These are phyloP conservation scores for Nannobrachium achirus DNA, from an alignment of 2,113 vertebrate species.

Conservation along the genomic window DNA sequence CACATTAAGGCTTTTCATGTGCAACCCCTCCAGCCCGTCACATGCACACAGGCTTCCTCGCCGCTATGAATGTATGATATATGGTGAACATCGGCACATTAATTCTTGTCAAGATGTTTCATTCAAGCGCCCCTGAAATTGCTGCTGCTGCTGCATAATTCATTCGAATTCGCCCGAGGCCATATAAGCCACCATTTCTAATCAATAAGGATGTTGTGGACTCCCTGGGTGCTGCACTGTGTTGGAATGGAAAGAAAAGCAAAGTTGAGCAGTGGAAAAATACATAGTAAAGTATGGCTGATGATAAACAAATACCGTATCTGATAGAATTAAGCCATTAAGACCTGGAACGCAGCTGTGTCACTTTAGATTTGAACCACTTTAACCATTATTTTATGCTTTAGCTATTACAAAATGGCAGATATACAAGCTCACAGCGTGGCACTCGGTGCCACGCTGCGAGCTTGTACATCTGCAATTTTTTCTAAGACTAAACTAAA, in stretches of 20 bases:
- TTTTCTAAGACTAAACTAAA: too few species aligned
- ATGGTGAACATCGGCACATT: conserved; percentile 39
- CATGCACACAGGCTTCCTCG: conserved; percentile 38
- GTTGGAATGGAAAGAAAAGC: background rate
- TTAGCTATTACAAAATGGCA: background rate
- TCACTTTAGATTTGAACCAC: too few species aligned
- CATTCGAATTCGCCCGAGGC: conserved; percentile 3
- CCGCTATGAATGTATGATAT: background rate
- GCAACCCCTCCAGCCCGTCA: conserved; percentile 18
- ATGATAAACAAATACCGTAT: background rate
- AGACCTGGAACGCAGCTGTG: too few species aligned
- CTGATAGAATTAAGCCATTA: too few species aligned
- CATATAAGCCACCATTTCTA: conserved; percentile 1
- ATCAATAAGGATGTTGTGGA: background rate
- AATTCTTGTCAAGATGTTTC: conserved; percentile 49
- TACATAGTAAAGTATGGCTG: background rate
- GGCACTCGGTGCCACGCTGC: too few species aligned
- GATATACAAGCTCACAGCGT: too few species aligned
- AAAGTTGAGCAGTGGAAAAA: background rate
- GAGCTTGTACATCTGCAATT: too few species aligned
- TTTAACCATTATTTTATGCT: too few species aligned
- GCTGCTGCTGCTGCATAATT: conserved; percentile 9
- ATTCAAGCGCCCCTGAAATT: conserved; percentile 10
- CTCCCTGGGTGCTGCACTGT: background rate
- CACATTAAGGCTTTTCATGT: conserved; percentile 38